phyloP scores from a whole-genome alignment of 2,797 vertebrate species.

The Karalla daura region DNA sequence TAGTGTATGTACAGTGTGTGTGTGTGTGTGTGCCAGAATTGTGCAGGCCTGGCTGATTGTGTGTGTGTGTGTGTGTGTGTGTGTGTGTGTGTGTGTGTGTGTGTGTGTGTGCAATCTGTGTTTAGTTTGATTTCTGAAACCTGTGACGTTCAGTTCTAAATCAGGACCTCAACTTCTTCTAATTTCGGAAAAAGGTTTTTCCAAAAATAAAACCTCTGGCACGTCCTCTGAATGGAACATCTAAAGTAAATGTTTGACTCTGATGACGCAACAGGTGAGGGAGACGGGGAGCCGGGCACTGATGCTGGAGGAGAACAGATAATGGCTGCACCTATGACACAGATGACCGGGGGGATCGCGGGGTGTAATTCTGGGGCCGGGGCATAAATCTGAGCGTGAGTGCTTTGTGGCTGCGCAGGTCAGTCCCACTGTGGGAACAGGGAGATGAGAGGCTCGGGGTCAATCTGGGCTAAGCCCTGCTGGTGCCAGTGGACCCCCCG shows the following conservation, averaged over 20 bases:
- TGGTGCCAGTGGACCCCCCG: constrained; percentile 71
- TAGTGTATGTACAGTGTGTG: too few species aligned
- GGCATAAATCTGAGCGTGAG: constrained; percentile 75
- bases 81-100: too few species aligned
- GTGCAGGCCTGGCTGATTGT: neutral
- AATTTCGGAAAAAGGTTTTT: too few species aligned
- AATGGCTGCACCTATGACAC: constrained; percentile 16
- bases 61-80: too few species aligned
- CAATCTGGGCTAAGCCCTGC: constrained; percentile 69
- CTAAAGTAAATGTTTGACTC: neutral
- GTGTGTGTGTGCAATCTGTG: neutral
- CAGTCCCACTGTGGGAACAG: constrained; percentile 75
- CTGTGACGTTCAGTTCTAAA: neutral
- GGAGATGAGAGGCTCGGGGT: constrained; percentile 70
- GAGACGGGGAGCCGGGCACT: neutral
- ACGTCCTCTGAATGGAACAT: neutral
- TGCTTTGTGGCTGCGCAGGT: constrained; percentile 67
- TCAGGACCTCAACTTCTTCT: neutral
- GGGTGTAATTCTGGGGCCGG: constrained; percentile 36
- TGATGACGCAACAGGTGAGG: too few species aligned
- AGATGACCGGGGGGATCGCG: constrained; percentile 13
- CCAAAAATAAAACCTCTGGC: too few species aligned
- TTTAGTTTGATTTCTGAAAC: neutral
- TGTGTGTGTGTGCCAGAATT: too few species aligned
- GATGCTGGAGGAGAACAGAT: neutral